These are phyloP conservation scores for Camelus dromedarius DNA, from an alignment of 2,113 vertebrate genomes.

Conservation along the genomic window DNA sequence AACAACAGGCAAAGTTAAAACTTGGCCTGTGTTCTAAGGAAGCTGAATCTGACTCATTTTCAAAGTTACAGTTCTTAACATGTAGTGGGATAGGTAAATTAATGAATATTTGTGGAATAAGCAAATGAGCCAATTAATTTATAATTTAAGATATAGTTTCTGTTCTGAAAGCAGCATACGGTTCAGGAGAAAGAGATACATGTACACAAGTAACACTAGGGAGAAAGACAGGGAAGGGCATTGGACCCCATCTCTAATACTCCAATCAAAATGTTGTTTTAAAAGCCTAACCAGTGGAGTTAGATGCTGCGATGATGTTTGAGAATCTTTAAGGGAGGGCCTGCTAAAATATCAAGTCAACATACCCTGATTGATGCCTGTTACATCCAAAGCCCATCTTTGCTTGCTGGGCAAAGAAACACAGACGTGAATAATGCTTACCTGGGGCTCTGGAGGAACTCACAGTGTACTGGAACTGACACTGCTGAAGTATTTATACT, in stretches of 20 bases:
- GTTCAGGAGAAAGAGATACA: not conserved
- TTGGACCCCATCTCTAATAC: not conserved
- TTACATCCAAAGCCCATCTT: not conserved
- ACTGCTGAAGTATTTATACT: not conserved
- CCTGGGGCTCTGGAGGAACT: not conserved
- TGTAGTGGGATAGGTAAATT: not conserved
- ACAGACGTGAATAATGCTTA: not conserved
- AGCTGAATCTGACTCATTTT: not conserved
- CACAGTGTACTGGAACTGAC: not conserved
- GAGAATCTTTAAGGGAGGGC: not conserved
- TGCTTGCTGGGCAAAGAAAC: not conserved
- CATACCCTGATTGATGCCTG: not conserved
- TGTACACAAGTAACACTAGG: not conserved
- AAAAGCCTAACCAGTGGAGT: not conserved
- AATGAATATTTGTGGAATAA: not conserved
- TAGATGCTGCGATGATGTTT: not conserved
- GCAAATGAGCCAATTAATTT: not conserved
- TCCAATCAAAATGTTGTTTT: not conserved
- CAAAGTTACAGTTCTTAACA: not conserved
- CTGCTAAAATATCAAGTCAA: not conserved
- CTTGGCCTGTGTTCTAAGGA: not conserved
- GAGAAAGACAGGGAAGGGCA: not conserved
- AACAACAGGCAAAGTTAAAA: not conserved
- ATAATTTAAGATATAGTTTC: slow-evolving; percentile 5
- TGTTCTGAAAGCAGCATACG: not conserved